These are phyloP conservation scores for Anastrepha ludens DNA, from an alignment of 1,140 invertebrate genomes.

Conservation along the genomic window DNA sequence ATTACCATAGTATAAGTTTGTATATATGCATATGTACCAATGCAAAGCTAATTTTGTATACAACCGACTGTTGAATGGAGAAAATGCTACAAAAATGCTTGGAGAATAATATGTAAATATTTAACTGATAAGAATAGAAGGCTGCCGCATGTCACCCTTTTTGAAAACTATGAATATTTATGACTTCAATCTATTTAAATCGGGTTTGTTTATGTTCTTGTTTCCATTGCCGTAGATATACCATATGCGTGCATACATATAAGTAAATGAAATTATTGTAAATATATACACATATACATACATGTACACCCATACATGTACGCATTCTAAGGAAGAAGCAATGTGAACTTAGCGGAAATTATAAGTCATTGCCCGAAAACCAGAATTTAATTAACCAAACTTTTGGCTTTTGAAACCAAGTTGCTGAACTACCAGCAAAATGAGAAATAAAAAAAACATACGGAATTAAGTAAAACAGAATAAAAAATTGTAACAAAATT, in stretches of 20 bases:
- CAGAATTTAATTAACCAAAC: neutral
- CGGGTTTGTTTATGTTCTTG: neutral
- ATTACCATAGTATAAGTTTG: no score
- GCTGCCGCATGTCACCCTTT: neutral
- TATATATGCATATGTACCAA: no score
- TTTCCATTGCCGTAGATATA: neutral
- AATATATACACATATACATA: no score
- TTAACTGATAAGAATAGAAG: neutral
- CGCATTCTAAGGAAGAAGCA: neutral
- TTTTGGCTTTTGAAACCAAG: neutral
- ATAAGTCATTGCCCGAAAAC: neutral
- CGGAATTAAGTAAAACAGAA: neutral
- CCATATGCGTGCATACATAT: neutral
- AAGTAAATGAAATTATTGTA: no score
- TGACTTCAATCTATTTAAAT: neutral
- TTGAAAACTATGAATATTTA: neutral
- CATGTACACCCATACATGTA: no score
- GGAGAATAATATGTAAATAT: neutral
- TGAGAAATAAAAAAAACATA: neutral
- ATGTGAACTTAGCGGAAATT: neutral
- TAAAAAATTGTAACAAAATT: neutral
- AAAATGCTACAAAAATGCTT: no score
- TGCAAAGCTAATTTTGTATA: no score
- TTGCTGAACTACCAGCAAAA: neutral
- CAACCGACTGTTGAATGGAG: no score